phyloP scores from a whole-genome alignment of 1,140 invertebrate genomes.

The Pseudomyrmex sp. region DNA sequence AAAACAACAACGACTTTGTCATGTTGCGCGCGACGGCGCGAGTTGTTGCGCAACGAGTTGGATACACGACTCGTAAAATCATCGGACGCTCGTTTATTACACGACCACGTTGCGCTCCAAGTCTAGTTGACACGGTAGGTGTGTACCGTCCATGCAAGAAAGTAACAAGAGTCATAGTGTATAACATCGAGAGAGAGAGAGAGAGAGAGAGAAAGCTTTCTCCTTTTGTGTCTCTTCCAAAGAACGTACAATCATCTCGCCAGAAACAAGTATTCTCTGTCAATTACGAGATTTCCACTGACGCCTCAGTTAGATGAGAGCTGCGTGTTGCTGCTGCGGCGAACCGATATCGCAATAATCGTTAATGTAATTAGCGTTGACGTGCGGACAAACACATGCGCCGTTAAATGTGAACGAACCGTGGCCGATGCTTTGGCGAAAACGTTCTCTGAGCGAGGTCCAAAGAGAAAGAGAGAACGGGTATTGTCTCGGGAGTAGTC shows the following conservation, averaged over 20 bases:
- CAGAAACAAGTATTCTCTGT: no score
- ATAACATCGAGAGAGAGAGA: no score
- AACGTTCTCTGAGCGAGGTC: constrained; percentile 6
- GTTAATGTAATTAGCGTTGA: no score
- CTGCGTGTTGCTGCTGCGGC: no score
- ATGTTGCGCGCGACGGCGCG: not conserved
- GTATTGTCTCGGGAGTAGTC: constrained; percentile 3
- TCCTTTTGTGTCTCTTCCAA: no score
- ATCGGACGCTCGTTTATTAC: constrained; percentile 38
- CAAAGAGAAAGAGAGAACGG: constrained; percentile 10
- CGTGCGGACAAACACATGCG: not conserved
- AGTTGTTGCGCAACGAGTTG: constrained; percentile 27
- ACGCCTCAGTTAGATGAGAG: no score
- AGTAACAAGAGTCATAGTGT: constrained; percentile 9
- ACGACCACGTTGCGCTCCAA: not conserved
- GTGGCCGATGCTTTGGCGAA: not conserved
- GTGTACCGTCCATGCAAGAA: constrained; percentile 11
- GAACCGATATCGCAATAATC: no score
- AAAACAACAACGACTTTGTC: constrained; percentile 23
- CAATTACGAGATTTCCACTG: no score
- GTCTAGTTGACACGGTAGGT: not conserved
- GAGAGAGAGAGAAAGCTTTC: no score
- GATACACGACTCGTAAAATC: constrained; percentile 20
- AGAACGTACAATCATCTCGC: no score
- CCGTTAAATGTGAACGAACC: not conserved